Evolutionary conservation across 1,140 invertebrate species (phyloP).

Genomic region (Penaeus vannamei): DNA sequence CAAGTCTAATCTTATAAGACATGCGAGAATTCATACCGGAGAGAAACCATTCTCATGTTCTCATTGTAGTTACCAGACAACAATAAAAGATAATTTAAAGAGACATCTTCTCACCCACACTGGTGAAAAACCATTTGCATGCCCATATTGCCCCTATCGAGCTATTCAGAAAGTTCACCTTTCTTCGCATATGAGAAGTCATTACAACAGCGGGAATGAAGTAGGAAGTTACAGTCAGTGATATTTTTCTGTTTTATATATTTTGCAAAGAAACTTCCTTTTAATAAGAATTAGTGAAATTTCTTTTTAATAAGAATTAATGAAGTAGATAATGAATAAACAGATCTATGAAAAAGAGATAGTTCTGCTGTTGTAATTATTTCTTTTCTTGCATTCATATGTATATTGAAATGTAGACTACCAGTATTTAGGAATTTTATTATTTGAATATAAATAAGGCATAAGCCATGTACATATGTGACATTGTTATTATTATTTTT

Average conservation of each 20-base stretch:
- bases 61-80: constrained; percentile 47
- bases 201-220: constrained; percentile 33
- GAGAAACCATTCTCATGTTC: constrained; percentile 50
- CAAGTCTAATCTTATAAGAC: constrained; percentile 54
- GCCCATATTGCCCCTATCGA: constrained; percentile 46
- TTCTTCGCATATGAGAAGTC: constrained; percentile 36
- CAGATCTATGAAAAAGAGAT: no score
- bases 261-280: no score
- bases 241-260: constrained; percentile 10
- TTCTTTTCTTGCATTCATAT: no score
- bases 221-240: background rate
- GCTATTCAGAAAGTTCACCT: constrained; percentile 55
- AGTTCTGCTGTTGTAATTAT: no score
- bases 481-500: no score
- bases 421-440: no score
- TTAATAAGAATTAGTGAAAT: no score
- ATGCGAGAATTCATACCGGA: constrained; percentile 45
- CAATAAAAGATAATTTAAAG: constrained; percentile 53
- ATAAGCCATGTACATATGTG: no score
- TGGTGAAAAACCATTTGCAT: constrained; percentile 53
- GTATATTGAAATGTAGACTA: no score
- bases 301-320: no score
- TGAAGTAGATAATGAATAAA: no score
- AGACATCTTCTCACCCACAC: constrained; percentile 54
- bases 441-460: no score